phyloP scores from a whole-genome alignment of 2,113 vertebrate species.

The Copsychus sechellarum region DNA sequence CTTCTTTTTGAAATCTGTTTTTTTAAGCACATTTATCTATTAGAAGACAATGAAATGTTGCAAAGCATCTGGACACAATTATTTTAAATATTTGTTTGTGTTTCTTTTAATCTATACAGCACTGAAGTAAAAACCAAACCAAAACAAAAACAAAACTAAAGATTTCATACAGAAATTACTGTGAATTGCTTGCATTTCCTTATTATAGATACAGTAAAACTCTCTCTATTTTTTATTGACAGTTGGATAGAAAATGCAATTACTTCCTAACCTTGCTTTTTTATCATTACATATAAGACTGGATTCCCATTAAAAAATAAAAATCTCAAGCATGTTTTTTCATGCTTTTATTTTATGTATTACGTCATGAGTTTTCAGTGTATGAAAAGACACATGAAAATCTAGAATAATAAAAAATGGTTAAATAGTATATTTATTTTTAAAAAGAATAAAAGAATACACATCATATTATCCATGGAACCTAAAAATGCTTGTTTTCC shows the following conservation, averaged over 20 bases:
- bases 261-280: background rate
- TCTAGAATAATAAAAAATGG: background rate
- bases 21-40: background rate
- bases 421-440: background rate
- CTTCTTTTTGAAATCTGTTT: slow-evolving; percentile 14
- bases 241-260: background rate
- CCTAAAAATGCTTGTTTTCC: background rate
- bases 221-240: background rate
- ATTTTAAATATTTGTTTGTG: background rate
- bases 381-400: background rate
- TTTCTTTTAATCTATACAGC: background rate
- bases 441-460: background rate
- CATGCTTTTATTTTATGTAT: background rate
- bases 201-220: background rate
- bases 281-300: background rate
- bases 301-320: background rate
- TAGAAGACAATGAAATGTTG: slow-evolving; percentile 9
- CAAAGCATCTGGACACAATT: background rate
- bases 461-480: background rate
- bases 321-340: background rate
- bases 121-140: background rate
- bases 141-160: background rate
- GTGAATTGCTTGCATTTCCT: background rate
- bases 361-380: background rate
- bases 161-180: background rate